Evolutionary conservation across 2,797 vertebrate genomes (phyloP).

Genomic region (Notolabrus celidotus): DNA sequence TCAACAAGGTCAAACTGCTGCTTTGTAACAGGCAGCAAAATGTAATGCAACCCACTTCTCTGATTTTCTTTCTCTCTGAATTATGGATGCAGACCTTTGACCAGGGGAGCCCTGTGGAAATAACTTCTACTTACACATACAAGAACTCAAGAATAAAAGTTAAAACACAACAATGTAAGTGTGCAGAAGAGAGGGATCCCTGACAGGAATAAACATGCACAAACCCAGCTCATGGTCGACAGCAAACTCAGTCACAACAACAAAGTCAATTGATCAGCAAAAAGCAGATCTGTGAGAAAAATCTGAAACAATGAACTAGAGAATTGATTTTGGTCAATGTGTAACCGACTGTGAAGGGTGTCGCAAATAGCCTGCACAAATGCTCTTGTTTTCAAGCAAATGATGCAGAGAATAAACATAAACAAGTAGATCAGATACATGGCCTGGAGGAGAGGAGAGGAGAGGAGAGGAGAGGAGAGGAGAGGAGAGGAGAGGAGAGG

Average conservation of each 20-base stretch:
- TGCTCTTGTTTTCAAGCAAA: slow-evolving; percentile 12
- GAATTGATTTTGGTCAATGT: slow-evolving; percentile 1
- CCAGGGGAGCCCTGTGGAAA: slow-evolving; percentile 16
- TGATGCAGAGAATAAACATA: slow-evolving; percentile 29
- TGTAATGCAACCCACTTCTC: slow-evolving; percentile 2
- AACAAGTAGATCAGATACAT: slow-evolving; percentile 36
- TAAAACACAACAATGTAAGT: not conserved
- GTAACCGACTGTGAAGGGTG: slow-evolving; percentile 21
- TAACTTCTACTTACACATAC: not conserved
- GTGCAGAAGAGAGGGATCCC: not conserved
- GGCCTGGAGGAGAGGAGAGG: not conserved
- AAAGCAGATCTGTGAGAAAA: slow-evolving; percentile 1
- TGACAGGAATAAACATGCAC: not conserved
- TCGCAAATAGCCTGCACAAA: slow-evolving; percentile 8
- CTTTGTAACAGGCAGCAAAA: slow-evolving; percentile 26
- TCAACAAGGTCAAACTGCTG: not conserved
- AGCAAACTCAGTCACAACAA: slow-evolving; percentile 4
- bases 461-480: too few species aligned
- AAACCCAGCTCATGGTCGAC: not conserved
- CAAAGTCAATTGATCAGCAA: not conserved
- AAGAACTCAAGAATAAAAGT: too few species aligned
- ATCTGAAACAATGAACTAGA: not conserved
- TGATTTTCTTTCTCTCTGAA: too few species aligned
- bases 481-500: too few species aligned
- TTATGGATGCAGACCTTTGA: too few species aligned